These are phyloP conservation scores for Cephonodes hylas DNA, from an alignment of 2,888 invertebrate genomes.

Conservation along the genomic window DNA sequence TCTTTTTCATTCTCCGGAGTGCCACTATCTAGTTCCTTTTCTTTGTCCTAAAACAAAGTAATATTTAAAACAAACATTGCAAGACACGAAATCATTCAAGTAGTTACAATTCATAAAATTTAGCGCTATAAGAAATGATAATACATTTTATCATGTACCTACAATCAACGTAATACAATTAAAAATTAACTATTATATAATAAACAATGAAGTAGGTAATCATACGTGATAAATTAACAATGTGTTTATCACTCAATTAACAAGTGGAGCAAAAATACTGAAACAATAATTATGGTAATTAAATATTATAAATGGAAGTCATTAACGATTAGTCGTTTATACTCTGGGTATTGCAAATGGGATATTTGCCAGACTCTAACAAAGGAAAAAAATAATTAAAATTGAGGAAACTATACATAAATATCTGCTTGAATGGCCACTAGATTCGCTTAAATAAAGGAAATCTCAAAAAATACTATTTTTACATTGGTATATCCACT, in stretches of 20 bases:
- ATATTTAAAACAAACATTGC: not conserved
- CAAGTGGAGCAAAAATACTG: not conserved
- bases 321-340: not conserved
- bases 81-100: too few relatives aligned
- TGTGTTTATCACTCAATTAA: not conserved
- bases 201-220: not conserved
- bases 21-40: conserved; percentile 78
- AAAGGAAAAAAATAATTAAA: not conserved
- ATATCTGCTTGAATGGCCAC: not conserved
- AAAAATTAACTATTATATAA: too few relatives aligned
- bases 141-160: not conserved
- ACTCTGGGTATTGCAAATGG: not conserved
- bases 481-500: not conserved
- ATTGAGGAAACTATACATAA: not conserved
- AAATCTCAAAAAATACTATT: not conserved
- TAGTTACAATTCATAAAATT: too few relatives aligned
- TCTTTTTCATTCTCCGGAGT: conserved; percentile 85
- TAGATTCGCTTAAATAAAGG: too few relatives aligned
- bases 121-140: too few relatives aligned
- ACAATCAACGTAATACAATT: not conserved
- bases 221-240: not conserved
- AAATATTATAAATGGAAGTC: not conserved
- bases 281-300: not conserved
- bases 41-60: conserved; percentile 78
- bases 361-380: not conserved